Evolutionary conservation across 2,888 invertebrate genomes (phyloP), one percentile per base, ranked within the genome.

Genomic region (Hoplodrina ambigua): DNA sequence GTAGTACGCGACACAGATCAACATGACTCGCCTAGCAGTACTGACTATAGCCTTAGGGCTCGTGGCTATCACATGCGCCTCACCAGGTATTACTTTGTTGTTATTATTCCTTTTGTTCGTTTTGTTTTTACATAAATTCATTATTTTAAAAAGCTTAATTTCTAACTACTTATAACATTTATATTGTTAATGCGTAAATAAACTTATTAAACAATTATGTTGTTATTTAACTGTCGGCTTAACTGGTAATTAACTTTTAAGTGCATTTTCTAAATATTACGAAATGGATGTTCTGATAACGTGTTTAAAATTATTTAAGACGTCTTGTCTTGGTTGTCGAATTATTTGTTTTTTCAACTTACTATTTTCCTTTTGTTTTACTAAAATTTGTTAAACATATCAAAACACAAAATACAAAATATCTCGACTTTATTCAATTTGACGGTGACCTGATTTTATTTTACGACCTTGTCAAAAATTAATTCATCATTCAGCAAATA

Each of bases 1-100:
- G 52, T 41, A 55, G 20, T 69, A 70, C 84, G 90, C 89, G 91
- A 90, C 91, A 75, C 80, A 78, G 82, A 76, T 25, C 69, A 80
- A 20, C 72, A 95, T 94, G 94, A 88, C 91, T 75, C 93, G 93
- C 62, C 89, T 94, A 44, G 88, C 87, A 78, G 78, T 94, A n/a
- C 85, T 87, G 74, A 87, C 89, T 56, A 77, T 92, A 80, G 94
- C 91, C 84, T 72, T 94, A 76, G 94, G 93, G 85, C 90, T 94
- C 30, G 62, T 92, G 59, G 93, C 88, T 72, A 92, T 91, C 86
- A 87, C 87, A 13, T 88, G 87, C 82, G 93, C 93, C 57, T 89
- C 92, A 52, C 91, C 94, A 92, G 94, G 94, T 93, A 92, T 53
- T 68, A 46, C 8, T 62, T 69, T 60, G 44, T 68, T 74, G 17